A percentile compares a stretch with the other conserved stretches of the same genome.
Evolutionary conservation across 2,113 vertebrate genomes (phyloP).

Genomic region (Argyrosomus japonicus): DNA sequence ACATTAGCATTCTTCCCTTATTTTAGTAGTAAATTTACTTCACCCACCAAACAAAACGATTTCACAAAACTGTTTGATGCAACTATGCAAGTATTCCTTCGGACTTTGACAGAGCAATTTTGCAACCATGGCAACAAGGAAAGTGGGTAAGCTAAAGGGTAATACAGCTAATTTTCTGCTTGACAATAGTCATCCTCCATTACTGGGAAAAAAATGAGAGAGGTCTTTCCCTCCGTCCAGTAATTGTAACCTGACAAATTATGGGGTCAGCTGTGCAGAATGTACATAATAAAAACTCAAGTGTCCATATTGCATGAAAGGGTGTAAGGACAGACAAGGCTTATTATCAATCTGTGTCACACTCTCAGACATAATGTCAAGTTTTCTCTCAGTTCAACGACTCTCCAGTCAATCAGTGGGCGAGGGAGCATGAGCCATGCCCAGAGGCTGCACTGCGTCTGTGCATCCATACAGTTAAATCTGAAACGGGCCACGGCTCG

Average conservation of each 20-base stretch:
- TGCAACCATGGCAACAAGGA: slow-evolving; percentile 25
- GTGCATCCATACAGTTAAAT: slow-evolving; percentile 12
- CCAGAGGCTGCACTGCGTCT: slow-evolving; percentile 19
- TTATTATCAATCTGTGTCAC: slow-evolving; percentile 60
- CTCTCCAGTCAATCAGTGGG: slow-evolving; percentile 48
- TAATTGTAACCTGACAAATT: background rate
- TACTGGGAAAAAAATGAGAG: background rate
- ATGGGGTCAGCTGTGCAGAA: background rate
- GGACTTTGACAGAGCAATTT: background rate
- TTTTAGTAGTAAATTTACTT: background rate
- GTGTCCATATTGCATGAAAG: slow-evolving; percentile 15
- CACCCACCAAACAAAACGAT: background rate
- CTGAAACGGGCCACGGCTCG: background rate
- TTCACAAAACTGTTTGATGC: background rate
- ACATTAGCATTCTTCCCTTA: slow-evolving; percentile 6
- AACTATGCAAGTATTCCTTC: background rate
- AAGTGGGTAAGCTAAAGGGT: background rate
- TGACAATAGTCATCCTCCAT: background rate
- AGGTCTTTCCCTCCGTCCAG: background rate
- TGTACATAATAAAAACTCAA: background rate
- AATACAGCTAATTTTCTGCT: background rate
- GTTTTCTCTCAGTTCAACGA: slow-evolving; percentile 46
- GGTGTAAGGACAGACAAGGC: slow-evolving; percentile 12
- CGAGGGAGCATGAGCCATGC: slow-evolving; percentile 37
- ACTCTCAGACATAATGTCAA: slow-evolving; percentile 57